Base-by-base conservation (phyloP, 2,888 invertebrate genomes). In the Oxyscelio sp. region DNA sequence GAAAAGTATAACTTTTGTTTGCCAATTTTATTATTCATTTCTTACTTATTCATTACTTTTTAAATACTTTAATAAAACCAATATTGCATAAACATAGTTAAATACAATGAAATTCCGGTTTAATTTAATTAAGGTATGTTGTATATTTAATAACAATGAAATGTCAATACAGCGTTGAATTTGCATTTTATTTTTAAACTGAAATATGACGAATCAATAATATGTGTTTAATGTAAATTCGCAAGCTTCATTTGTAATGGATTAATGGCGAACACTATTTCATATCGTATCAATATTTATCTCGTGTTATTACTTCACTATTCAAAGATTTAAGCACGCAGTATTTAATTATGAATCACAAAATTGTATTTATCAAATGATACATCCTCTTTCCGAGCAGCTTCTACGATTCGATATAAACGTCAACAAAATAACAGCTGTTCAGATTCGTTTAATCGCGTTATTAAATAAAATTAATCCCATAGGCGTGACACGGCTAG, bases 231-330 rank as follows among this genome's bases (percentile, higher is more conserved):
- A 78, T 70, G 70, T 59, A 70, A 70, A 78, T 63, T 45, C 27
- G 40, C 13, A 34, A 45, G 54, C 54, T 50, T 34, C 65, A 56
- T 78, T 70, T 63, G 19, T 34, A 21, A 34, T 19, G 78, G 56
- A 63, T 70, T 78, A 78, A 56, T 21, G 22, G 4, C n/a, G 38
- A 13, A 9, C 45, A 38, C 45, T 3, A 43, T 48, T 79, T 27
- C 56, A 58, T 50, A 52, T 71, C 21, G 56, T 71, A 71, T 71
- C 71, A 70, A 79, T 71, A 79, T 65, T 65, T 79, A 63, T 71
- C 56, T 22, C 59, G 48, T 15, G 56, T 79, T 70, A 78, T 78
- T 70, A 78, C 61, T 66, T 68, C 48, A 17, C 50, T 70, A 43
- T 45, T 59, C 50, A 66, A 63, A 63, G 63, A 70, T 78, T 78